Conservation (phyloP, 2,888 invertebrate genomes). For the Anoplius nigerrimus region DNA sequence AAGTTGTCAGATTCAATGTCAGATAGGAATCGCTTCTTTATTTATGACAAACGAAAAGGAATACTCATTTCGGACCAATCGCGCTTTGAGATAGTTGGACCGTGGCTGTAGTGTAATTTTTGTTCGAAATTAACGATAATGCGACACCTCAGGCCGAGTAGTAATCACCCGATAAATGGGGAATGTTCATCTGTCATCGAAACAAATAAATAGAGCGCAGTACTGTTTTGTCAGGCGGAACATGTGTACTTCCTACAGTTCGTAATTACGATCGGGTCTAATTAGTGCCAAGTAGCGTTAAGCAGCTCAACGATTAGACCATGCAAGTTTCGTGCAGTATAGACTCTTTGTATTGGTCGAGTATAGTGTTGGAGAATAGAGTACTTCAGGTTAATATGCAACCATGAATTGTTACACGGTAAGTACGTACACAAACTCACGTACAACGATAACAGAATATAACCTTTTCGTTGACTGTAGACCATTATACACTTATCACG, state of each 20-base stretch:
- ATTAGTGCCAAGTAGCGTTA: slow-evolving; percentile 24
- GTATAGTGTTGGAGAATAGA: slow-evolving; percentile 16
- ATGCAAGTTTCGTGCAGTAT: slow-evolving; percentile 23
- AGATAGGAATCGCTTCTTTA: not conserved
- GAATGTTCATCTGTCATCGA: no score
- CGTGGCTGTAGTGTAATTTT: not conserved
- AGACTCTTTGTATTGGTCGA: slow-evolving; percentile 15
- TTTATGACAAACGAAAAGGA: no score
- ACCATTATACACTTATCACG: no score
- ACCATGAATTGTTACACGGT: slow-evolving; percentile 17
- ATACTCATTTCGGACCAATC: no score
- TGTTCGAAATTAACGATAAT: no score
- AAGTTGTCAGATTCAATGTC: slow-evolving; percentile 29
- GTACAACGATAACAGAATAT: no score
- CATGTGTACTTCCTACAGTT: no score
- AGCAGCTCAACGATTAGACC: slow-evolving; percentile 23
- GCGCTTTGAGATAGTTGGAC: not conserved
- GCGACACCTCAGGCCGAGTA: no score
- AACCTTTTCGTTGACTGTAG: no score
- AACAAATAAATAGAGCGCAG: no score
- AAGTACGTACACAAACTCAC: slow-evolving; percentile 2
- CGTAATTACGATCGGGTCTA: not conserved
- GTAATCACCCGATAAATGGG: no score
- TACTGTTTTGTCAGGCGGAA: no score
- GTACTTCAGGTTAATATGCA: slow-evolving; percentile 6